phyloP scores from a whole-genome alignment of 2,113 vertebrate species.

The Ciconia maguari region DNA sequence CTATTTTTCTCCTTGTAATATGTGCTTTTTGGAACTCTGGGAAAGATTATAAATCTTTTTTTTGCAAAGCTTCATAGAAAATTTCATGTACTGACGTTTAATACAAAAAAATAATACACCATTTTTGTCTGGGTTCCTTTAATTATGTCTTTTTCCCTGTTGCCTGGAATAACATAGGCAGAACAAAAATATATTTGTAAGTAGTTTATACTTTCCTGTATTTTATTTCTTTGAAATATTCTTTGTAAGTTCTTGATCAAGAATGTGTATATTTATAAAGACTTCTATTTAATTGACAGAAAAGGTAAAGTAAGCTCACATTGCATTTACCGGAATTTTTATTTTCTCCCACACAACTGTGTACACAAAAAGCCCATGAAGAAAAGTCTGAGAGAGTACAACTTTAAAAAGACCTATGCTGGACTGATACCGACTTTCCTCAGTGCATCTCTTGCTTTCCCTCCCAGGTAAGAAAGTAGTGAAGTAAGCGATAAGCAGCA shows the following conservation, averaged over 20 bases:
- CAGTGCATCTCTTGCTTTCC: conserved; percentile 23
- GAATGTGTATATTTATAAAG: background rate
- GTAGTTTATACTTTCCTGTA: background rate
- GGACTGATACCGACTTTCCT: background rate
- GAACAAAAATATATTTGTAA: background rate
- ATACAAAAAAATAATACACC: background rate
- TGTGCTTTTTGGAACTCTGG: background rate
- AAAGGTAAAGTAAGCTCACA: conserved; percentile 25
- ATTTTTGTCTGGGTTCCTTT: background rate
- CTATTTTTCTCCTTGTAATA: background rate
- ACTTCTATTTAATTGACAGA: background rate
- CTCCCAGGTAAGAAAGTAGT: background rate
- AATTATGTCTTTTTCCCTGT: background rate
- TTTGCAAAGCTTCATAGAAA: background rate
- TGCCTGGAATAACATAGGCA: background rate
- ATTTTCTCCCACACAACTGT: conserved; percentile 37
- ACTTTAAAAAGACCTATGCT: background rate
- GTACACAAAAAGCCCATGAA: background rate
- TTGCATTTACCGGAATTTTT: conserved; percentile 50
- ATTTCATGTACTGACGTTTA: background rate
- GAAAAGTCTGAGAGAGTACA: background rate
- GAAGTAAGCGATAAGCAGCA: background rate
- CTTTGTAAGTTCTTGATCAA: background rate
- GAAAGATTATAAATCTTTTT: background rate
- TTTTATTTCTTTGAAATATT: background rate